Evolutionary conservation across 1,140 invertebrate species (phyloP).

Genomic region (Zaprionus tsacasi): DNA sequence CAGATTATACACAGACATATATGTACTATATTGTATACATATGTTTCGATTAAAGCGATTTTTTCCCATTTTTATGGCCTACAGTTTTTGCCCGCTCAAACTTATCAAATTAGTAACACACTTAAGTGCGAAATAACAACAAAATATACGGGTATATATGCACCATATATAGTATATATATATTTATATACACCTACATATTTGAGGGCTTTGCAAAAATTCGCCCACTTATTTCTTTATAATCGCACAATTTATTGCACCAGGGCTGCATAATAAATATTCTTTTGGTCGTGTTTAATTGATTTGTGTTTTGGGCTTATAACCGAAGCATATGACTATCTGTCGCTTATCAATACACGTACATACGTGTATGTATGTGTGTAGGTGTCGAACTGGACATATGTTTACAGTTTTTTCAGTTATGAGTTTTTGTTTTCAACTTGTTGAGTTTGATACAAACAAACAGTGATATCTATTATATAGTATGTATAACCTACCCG

Average conservation of each 20-base stretch:
- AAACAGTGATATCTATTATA: constrained; percentile 1
- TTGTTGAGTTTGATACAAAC: constrained; percentile 4
- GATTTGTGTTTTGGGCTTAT: constrained; percentile 16
- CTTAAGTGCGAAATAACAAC: neutral
- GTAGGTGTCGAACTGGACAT: constrained; percentile 19
- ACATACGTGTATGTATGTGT: constrained; percentile 24
- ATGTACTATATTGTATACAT: neutral
- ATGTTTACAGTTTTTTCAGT: constrained; percentile 10
- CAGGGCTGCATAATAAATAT: constrained; percentile 25
- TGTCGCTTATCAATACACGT: constrained; percentile 15
- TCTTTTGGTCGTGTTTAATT: constrained; percentile 23
- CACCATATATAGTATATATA: constrained; percentile 2
- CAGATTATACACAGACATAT: neutral
- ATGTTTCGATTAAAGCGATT: constrained; percentile 3
- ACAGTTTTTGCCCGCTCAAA: neutral
- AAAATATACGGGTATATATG: neutral
- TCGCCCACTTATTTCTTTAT: constrained; percentile 20
- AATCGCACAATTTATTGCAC: constrained; percentile 65
- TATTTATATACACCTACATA: constrained; percentile 2
- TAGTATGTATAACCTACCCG: constrained; percentile 14
- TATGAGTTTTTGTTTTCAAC: constrained; percentile 13
- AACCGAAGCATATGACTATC: constrained; percentile 20
- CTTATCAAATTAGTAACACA: constrained; percentile 28
- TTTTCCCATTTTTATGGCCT: neutral
- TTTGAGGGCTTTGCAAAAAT: neutral